These are phyloP conservation scores for Brachymystax lenok DNA, from an alignment of 2,797 vertebrate species.

Conservation along the genomic window DNA sequence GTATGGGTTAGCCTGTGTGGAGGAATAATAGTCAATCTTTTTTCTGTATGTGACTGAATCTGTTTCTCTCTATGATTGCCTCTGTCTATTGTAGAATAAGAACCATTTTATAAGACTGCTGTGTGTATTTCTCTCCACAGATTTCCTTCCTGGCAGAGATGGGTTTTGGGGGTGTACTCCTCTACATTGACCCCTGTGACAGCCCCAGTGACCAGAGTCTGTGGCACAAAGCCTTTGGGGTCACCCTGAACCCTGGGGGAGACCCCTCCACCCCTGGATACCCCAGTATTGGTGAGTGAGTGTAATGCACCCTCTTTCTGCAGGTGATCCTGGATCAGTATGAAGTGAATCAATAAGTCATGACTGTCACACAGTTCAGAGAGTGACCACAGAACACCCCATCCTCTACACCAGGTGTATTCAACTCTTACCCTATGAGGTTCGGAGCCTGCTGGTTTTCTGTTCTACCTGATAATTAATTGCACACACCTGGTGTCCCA, in stretches of 20 bases:
- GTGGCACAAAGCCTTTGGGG: constrained; percentile 80
- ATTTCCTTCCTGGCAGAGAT: constrained; percentile 84
- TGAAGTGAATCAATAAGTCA: not conserved
- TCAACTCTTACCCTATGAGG: too few species aligned
- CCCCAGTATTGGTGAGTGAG: constrained; percentile 84
- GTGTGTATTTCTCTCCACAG: constrained; percentile 61
- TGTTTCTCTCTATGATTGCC: not conserved
- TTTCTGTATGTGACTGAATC: not conserved
- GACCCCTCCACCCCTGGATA: constrained; percentile 81
- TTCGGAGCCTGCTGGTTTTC: too few species aligned
- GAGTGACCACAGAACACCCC: not conserved
- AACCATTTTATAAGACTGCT: constrained; percentile 3
- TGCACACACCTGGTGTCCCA: too few species aligned
- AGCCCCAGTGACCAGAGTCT: constrained; percentile 66
- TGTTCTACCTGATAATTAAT: too few species aligned
- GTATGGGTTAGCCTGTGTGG: not conserved
- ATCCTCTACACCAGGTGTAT: not conserved
- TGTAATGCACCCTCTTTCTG: constrained; percentile 17
- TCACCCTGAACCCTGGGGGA: constrained; percentile 87
- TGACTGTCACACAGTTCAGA: not conserved
- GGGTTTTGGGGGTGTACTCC: constrained; percentile 86
- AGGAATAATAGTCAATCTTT: not conserved
- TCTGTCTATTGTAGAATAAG: not conserved
- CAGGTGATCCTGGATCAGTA: not conserved
- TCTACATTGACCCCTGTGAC: constrained; percentile 91